A percentile compares a stretch with the other conserved stretches of the same genome.
phyloP scores from a whole-genome alignment of 1,140 invertebrate species.

The Drosophila albomicans region DNA sequence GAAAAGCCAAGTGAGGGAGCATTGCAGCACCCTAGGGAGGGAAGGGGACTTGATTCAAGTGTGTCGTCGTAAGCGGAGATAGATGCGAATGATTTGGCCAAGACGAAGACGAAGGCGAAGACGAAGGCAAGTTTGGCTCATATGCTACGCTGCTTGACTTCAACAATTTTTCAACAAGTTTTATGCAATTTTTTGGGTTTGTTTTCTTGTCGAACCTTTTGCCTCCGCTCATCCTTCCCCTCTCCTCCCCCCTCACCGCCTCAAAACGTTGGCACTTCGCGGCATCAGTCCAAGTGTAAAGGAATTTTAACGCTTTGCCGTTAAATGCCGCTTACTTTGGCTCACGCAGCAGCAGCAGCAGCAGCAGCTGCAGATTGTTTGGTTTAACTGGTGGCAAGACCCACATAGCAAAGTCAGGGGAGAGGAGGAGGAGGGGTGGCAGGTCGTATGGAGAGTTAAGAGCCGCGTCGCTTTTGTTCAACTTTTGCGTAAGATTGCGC shows the following conservation, averaged over 20 bases:
- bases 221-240: constrained; percentile 12
- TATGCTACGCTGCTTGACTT: constrained; percentile 34
- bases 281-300: constrained; percentile 73
- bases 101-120: not conserved
- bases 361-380: constrained; percentile 71
- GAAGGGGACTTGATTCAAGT: constrained; percentile 18
- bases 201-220: not conserved
- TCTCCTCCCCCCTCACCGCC: not conserved
- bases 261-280: constrained; percentile 27
- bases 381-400: constrained; percentile 63
- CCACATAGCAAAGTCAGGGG: too few species aligned
- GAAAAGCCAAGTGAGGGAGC: constrained; percentile 46
- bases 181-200: constrained; percentile 53
- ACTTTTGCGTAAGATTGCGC: constrained; percentile 83
- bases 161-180: constrained; percentile 79
- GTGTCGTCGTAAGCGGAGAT: constrained; percentile 68
- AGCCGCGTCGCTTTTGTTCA: constrained; percentile 75
- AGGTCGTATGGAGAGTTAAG: constrained; percentile 32
- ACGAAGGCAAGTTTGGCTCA: constrained; percentile 24
- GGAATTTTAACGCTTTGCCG: constrained; percentile 77
- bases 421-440: constrained; percentile 19
- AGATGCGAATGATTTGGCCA: constrained; percentile 54
- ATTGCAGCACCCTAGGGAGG: not conserved
- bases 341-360: constrained; percentile 41
- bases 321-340: constrained; percentile 56